Conservation (phyloP, 2,888 invertebrate species). For the Thymelicus acteon region DNA sequence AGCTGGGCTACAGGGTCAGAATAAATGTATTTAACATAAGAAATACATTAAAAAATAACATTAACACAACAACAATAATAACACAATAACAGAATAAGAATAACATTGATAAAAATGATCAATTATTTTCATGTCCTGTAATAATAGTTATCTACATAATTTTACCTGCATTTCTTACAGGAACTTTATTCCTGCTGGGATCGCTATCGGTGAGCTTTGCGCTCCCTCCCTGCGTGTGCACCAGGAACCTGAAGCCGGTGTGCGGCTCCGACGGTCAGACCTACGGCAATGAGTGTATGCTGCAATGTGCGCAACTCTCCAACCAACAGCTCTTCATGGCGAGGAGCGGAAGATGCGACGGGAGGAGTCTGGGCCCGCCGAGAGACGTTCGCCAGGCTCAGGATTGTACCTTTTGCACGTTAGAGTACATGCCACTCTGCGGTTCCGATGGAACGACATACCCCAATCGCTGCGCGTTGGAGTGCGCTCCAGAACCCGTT, state of each 20-base stretch:
- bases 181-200: conserved; percentile 22
- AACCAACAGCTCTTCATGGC: conserved; percentile 37
- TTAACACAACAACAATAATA: no score
- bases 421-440: conserved; percentile 38
- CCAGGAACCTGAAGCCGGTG: conserved; percentile 68
- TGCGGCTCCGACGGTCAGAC: conserved; percentile 78
- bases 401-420: background rate
- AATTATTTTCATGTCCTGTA: no score
- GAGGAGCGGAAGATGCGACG: conserved; percentile 41
- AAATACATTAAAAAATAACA: no score
- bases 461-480: conserved; percentile 49
- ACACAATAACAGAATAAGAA: no score
- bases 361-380: background rate
- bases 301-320: conserved; percentile 48
- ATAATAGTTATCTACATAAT: no score
- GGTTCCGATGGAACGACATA: conserved; percentile 44
- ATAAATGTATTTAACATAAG: no score
- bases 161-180: conserved; percentile 22
- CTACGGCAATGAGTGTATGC: conserved; percentile 52
- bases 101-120: no score
- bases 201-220: conserved; percentile 20
- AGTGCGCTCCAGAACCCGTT: conserved; percentile 42
- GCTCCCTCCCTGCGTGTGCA: conserved; percentile 46
- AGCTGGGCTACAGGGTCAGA: no score
- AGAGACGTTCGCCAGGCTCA: no score